These are phyloP conservation scores for Clitarchus hookeri DNA, from an alignment of 2,888 invertebrate genomes.

Conservation along the genomic window DNA sequence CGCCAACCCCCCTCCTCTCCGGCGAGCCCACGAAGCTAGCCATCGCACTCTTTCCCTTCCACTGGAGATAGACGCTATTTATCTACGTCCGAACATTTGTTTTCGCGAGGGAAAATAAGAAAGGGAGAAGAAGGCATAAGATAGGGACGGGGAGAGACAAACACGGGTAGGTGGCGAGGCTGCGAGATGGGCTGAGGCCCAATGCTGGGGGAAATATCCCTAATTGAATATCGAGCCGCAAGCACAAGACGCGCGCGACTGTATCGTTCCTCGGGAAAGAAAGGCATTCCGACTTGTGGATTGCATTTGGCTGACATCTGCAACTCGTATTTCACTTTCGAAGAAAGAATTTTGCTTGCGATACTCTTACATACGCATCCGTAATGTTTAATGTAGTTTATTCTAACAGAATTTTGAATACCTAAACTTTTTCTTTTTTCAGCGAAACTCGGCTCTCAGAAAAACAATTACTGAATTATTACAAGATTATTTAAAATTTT, in stretches of 20 bases:
- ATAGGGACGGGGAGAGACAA: constrained; percentile 28
- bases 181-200: not conserved
- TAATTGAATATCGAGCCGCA: constrained; percentile 35
- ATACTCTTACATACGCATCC: no score
- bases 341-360: no score
- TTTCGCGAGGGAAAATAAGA: constrained; percentile 29
- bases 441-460: no score
- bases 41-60: not conserved
- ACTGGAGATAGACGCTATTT: constrained; percentile 33
- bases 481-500: no score
- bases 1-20: not conserved
- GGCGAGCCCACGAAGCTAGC: not conserved
- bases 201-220: not conserved
- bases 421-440: no score
- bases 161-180: constrained; percentile 23
- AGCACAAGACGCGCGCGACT: constrained; percentile 26
- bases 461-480: no score
- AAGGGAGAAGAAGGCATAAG: constrained; percentile 5
- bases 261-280: not conserved
- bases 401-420: no score
- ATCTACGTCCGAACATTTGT: constrained; percentile 35
- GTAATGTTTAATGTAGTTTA: no score
- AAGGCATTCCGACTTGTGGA: not conserved
- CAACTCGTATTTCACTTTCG: no score
- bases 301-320: no score